Evolutionary conservation across 2,888 invertebrate genomes (phyloP).

Genomic region (Hermaeophaga mercurialis): DNA sequence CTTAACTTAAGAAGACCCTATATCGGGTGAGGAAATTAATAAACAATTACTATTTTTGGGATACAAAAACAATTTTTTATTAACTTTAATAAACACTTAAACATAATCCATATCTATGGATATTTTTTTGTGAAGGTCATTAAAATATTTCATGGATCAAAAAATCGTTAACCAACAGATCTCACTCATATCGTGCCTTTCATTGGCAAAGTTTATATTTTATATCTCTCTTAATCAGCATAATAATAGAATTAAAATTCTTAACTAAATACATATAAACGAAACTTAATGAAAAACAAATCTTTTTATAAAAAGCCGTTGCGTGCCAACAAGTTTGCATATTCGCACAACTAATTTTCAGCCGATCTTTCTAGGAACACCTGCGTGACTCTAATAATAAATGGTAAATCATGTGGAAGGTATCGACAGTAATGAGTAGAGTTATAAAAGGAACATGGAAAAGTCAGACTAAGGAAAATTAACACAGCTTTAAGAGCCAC

Average conservation of each 20-base stretch:
- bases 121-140: no score
- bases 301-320: neutral
- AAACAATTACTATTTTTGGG: no score
- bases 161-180: no score
- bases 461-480: neutral
- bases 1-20: no score
- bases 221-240: neutral
- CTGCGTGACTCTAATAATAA: constrained; percentile 12
- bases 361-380: neutral
- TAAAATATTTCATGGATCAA: no score
- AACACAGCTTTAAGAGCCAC: neutral
- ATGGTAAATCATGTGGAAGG: constrained; percentile 6
- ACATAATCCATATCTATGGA: no score
- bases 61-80: no score
- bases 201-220: no score
- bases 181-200: no score
- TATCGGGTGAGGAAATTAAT: no score
- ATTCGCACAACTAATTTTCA: constrained; percentile 8
- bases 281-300: neutral
- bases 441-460: neutral
- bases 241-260: neutral
- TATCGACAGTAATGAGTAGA: neutral
- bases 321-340: constrained; percentile 9
- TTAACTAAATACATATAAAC: neutral
- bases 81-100: no score